phyloP scores from a whole-genome alignment of 2,797 vertebrate genomes.

The Remorina albescens region DNA sequence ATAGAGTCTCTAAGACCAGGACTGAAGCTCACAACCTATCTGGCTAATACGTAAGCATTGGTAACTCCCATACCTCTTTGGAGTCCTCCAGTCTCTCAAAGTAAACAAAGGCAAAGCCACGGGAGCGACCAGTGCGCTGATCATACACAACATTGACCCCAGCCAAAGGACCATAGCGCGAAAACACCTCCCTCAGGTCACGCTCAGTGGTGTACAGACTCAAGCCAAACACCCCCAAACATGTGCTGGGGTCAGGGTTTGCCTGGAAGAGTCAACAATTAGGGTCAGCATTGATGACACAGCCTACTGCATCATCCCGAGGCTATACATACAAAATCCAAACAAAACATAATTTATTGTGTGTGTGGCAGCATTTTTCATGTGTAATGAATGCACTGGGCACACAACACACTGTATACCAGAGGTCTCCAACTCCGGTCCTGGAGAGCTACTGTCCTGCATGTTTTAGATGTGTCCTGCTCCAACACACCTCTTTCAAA shows the following conservation, averaged over 20 bases:
- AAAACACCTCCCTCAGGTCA: conserved; percentile 94
- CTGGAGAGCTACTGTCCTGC: too few species aligned
- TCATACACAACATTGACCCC: conserved; percentile 96
- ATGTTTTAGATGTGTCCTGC: too few species aligned
- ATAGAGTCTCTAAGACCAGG: background rate
- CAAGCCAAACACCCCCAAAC: conserved; percentile 94
- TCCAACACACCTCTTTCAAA: too few species aligned
- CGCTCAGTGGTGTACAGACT: conserved; percentile 96
- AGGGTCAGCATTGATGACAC: conserved; percentile 16
- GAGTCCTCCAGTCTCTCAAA: conserved; percentile 94
- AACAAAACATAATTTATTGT: conserved; percentile 9
- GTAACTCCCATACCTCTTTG: conserved; percentile 87
- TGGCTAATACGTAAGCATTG: conserved; percentile 8
- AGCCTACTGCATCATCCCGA: background rate
- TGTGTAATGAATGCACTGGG: conserved; percentile 1
- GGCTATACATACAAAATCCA: conserved; percentile 3
- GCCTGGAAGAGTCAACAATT: conserved; percentile 83
- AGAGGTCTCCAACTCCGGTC: too few species aligned
- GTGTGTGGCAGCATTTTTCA: background rate
- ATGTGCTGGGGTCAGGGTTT: conserved; percentile 94
- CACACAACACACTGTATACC: background rate
- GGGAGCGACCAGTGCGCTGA: conserved; percentile 92
- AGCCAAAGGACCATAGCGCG: conserved; percentile 90
- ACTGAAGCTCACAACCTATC: background rate
- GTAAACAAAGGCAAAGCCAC: conserved; percentile 96